A percentile compares a stretch with the other conserved stretches of the same genome.
Conservation (phyloP, 2,797 vertebrate species). For the Anabas testudineus region DNA sequence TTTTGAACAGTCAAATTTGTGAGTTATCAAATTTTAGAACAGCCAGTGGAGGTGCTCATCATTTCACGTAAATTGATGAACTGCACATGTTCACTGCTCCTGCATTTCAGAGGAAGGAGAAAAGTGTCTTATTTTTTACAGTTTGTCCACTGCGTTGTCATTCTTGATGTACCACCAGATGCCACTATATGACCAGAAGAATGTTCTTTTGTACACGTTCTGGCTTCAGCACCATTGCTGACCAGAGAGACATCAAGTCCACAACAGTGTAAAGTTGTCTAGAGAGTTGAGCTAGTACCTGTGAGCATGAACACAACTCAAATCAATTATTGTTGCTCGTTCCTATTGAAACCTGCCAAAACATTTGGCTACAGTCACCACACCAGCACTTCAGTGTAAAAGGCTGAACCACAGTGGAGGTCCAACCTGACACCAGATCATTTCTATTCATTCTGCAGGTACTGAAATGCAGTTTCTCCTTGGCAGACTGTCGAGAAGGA, state of each 20-base stretch:
- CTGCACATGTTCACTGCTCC: too few species aligned
- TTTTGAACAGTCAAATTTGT: background rate
- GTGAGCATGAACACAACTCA: background rate
- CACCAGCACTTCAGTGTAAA: background rate
- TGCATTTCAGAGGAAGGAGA: too few species aligned
- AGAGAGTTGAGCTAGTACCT: background rate
- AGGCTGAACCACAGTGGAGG: slow-evolving; percentile 1
- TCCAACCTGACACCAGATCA: slow-evolving; percentile 12
- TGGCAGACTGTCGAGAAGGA: slow-evolving; percentile 12
- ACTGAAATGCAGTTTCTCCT: background rate
- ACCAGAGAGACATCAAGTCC: too few species aligned
- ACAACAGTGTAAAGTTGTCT: background rate
- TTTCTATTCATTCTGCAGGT: slow-evolving; percentile 14
- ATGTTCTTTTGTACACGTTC: too few species aligned
- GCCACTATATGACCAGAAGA: too few species aligned
- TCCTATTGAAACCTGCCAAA: slow-evolving; percentile 3
- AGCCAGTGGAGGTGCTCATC: too few species aligned
- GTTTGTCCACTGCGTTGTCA: too few species aligned
- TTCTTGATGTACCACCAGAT: too few species aligned
- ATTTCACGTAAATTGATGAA: too few species aligned
- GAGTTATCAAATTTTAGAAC: background rate
- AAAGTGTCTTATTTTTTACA: too few species aligned
- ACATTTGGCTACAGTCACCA: background rate
- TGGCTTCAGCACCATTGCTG: too few species aligned
- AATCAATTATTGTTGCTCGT: too few species aligned